Evolutionary conservation across 2,888 invertebrate species (phyloP), one percentile per base, ranked within the genome.

Genomic region (Lepidochrysops patricia): DNA sequence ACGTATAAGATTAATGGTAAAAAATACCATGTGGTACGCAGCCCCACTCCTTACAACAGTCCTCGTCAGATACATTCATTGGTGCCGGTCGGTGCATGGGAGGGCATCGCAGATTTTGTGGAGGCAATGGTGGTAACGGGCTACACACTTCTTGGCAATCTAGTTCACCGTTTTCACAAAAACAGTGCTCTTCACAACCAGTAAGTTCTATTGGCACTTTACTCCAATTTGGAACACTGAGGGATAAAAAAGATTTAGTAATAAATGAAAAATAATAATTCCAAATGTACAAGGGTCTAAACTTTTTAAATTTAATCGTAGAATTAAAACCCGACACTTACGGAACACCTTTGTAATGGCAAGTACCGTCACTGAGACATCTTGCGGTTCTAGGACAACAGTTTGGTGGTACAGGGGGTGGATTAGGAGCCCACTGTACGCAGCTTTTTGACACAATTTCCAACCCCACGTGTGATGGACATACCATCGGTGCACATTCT

Each of bases 81-180:
- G 91, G 87, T 2, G 91, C 86, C 0, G 96, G 90, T 4, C 91
- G 89, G 13, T 94, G 94, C 67, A 91, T 86, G 0, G 93, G 91
- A 4, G 93, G 92, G 72, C 97, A 97, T 1, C 92, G 91, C 61
- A 97, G 79, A 60, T 91, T 91, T 29, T 92, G 84, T 0, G 97
- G 97, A 0, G 97, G 97, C 27, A 93, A 70, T 0, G 94, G 92
- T 0, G 95, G 88, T 0, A 97, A 91, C 0, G 95, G 94, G 1
- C 94, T 92, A 81, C 97, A 97, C 12, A 93, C 92, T 35, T 94
- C 93, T 66, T 95, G 94, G 71, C 97, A 97, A 64, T 96, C 94
- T 15, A 97, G 90, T 66, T 94, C 95, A 13, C 97, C 96, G 79
- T 94, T 94, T 77, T 97, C 96, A 74, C 97, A 97, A 76, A 93